Evolutionary conservation across 2,888 invertebrate genomes (phyloP).

Genomic region (Agrochola lota): DNA sequence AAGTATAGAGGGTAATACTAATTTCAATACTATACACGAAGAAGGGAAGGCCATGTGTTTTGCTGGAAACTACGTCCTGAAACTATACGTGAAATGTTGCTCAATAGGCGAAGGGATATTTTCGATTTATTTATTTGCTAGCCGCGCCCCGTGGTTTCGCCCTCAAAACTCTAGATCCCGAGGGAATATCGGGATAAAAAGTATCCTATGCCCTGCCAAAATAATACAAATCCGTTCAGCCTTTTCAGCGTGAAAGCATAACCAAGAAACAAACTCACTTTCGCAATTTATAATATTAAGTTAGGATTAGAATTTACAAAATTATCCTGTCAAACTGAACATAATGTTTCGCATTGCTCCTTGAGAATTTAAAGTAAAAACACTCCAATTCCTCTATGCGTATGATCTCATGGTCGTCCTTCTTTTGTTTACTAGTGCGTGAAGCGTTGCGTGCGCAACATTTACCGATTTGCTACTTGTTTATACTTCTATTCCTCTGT

Average conservation of each 20-base stretch:
- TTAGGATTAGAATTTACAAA: not conserved
- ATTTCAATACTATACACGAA: not conserved
- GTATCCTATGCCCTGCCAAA: too few relatives aligned
- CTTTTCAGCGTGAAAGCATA: too few relatives aligned
- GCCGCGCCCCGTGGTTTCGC: too few relatives aligned
- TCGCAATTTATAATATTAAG: too few relatives aligned
- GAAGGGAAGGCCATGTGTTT: not conserved
- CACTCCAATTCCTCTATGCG: not conserved
- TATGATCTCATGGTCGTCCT: slow-evolving; percentile 63
- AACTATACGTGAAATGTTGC: not conserved
- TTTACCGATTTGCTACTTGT: slow-evolving; percentile 69
- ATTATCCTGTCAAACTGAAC: not conserved
- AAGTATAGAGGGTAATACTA: not conserved
- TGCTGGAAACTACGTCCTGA: not conserved
- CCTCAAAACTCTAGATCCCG: too few relatives aligned
- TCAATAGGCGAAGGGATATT: not conserved
- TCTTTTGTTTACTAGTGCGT: slow-evolving; percentile 79
- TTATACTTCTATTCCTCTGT: slow-evolving; percentile 57
- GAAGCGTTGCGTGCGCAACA: slow-evolving; percentile 77
- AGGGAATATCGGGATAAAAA: too few relatives aligned
- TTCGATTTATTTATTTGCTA: not conserved
- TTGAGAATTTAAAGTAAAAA: not conserved
- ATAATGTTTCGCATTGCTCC: not conserved
- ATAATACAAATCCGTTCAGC: too few relatives aligned
- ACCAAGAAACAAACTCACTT: too few relatives aligned